Percentiles rank a stretch among this genome's conserved stretches.
Conservation (phyloP, 2,888 invertebrate genomes). For the Sinopyrophorus schimmeli region DNA sequence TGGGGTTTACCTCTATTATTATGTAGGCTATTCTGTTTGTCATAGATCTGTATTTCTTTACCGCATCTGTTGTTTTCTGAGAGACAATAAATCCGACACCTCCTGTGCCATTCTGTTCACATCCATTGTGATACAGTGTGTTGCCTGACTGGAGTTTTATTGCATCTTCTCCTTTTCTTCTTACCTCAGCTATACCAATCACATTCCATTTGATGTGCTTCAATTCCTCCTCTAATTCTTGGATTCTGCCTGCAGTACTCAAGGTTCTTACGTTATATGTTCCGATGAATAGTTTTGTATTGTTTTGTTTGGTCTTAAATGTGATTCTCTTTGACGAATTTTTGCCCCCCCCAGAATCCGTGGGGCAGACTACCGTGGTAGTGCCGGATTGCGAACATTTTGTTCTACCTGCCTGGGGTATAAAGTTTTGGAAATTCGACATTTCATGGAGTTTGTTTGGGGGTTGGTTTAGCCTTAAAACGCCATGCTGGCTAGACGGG, state of each 20-base stretch:
- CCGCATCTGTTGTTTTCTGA: not conserved
- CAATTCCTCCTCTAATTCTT: constrained; percentile 3
- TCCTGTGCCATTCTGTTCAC: constrained; percentile 2
- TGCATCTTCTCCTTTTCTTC: constrained; percentile 1
- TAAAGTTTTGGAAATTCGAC: too few relatives aligned
- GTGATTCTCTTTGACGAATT: not conserved
- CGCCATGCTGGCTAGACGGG: too few relatives aligned
- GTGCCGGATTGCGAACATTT: constrained; percentile 5
- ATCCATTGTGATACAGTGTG: constrained; percentile 4
- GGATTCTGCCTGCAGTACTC: not conserved
- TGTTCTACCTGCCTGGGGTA: too few relatives aligned
- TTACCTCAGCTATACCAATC: not conserved
- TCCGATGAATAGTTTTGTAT: not conserved
- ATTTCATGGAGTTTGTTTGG: too few relatives aligned
- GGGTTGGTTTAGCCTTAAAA: too few relatives aligned
- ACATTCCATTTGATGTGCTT: constrained; percentile 4
- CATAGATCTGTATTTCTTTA: not conserved
- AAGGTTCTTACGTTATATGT: constrained; percentile 4
- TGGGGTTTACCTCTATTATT: not conserved
- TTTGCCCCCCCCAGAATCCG: constrained; percentile 1
- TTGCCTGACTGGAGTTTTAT: constrained; percentile 2
- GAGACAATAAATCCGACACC: constrained; percentile 4
- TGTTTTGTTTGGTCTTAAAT: constrained; percentile 2
- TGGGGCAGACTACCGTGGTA: constrained; percentile 6
- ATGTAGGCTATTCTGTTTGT: not conserved